Conservation (phyloP, 2,888 invertebrate genomes). For the Sicus ferrugineus region DNA sequence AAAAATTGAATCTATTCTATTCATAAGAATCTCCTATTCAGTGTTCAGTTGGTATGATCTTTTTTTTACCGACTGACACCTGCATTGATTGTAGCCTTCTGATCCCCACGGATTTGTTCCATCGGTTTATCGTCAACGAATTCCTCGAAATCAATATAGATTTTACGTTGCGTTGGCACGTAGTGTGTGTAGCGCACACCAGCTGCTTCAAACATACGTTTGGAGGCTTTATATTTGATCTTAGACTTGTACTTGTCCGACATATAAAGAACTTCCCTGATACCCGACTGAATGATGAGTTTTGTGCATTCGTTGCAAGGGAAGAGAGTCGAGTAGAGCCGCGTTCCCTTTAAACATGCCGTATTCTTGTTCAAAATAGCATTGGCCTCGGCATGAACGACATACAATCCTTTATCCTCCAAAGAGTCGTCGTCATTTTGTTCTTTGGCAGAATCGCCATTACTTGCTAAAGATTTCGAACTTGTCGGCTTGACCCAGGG, state of each 20-base stretch:
- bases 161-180: constrained; percentile 69
- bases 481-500: constrained; percentile 84
- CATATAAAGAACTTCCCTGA: constrained; percentile 79
- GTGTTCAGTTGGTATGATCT: no score
- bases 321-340: constrained; percentile 88
- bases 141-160: constrained; percentile 73
- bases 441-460: no score
- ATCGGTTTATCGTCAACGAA: constrained; percentile 38
- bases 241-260: constrained; percentile 83
- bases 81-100: no score
- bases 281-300: constrained; percentile 92
- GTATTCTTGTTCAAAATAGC: constrained; percentile 92
- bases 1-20: no score
- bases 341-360: constrained; percentile 78
- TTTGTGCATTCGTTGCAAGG: constrained; percentile 99
- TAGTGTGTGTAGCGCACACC: constrained; percentile 76
- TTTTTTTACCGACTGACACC: no score
- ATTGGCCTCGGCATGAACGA: constrained; percentile 98
- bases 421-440: constrained; percentile 64
- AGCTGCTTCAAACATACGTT: constrained; percentile 81
- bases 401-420: constrained; percentile 86
- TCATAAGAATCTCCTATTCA: no score
- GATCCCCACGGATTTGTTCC: no score
- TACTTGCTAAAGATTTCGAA: no score
- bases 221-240: constrained; percentile 76